Conservation (phyloP, 2,888 invertebrate species). For the Sminthurides aquaticus region DNA sequence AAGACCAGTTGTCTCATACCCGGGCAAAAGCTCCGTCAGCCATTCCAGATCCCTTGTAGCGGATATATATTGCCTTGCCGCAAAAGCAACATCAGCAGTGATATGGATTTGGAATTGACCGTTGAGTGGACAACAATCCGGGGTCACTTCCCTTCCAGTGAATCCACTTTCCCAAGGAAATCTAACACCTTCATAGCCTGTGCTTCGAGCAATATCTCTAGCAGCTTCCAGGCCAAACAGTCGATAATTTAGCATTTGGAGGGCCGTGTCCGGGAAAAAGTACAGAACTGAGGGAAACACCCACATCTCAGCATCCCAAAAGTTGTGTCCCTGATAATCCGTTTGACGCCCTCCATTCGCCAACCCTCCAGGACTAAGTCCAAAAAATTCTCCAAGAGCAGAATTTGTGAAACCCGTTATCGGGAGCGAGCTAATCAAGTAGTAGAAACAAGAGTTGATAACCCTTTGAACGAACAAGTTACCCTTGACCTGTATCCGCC, state of each 20-base stretch:
- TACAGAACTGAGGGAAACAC: slow-evolving; percentile 42
- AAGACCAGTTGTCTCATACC: slow-evolving; percentile 34
- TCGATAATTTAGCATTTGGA: slow-evolving; percentile 40
- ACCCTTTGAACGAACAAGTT: slow-evolving; percentile 37
- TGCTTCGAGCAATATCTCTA: slow-evolving; percentile 33
- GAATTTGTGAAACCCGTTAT: slow-evolving; percentile 25
- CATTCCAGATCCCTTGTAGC: slow-evolving; percentile 35
- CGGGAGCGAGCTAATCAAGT: slow-evolving; percentile 41
- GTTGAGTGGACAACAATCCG: slow-evolving; percentile 42
- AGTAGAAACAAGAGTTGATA: slow-evolving; percentile 39
- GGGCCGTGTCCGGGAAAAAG: slow-evolving; percentile 38
- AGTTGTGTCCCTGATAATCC: slow-evolving; percentile 42
- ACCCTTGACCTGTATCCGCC: slow-evolving; percentile 38
- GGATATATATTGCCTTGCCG: slow-evolving; percentile 41
- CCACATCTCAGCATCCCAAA: slow-evolving; percentile 44
- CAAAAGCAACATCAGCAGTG: slow-evolving; percentile 41
- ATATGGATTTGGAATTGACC: slow-evolving; percentile 40
- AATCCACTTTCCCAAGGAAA: slow-evolving; percentile 43
- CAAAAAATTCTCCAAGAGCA: slow-evolving; percentile 33
- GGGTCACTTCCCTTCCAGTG: slow-evolving; percentile 43
- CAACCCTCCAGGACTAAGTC: slow-evolving; percentile 42
- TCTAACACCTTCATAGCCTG: slow-evolving; percentile 35
- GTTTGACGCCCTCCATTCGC: slow-evolving; percentile 32
- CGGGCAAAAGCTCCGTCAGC: slow-evolving; percentile 24
- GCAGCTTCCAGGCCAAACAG: slow-evolving; percentile 32